Conservation (phyloP, 2,113 vertebrate species). For the Salvelinus namaycush region DNA sequence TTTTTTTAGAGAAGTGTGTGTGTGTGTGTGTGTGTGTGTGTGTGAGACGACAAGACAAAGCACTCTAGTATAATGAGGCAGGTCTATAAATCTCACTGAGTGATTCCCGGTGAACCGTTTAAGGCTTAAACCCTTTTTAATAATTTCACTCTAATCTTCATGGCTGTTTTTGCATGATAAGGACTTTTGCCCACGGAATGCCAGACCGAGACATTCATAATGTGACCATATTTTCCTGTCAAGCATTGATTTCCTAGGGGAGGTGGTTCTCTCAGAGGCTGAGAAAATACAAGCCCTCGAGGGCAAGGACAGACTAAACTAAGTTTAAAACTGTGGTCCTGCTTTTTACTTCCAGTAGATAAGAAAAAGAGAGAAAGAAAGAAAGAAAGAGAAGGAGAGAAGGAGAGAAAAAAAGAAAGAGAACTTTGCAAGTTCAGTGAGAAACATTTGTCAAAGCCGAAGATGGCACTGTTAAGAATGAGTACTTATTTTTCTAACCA, state of each 20-base stretch:
- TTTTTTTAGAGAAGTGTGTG: background rate
- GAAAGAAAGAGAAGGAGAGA: background rate
- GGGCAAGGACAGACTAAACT: conserved; percentile 29
- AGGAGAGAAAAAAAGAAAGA: too few species aligned
- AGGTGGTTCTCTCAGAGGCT: conserved; percentile 1
- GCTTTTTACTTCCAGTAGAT: background rate
- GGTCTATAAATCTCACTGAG: conserved; percentile 45
- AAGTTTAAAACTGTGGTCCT: conserved; percentile 1
- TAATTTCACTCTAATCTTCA: conserved; percentile 51
- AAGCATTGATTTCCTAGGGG: conserved; percentile 29
- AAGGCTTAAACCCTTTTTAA: conserved; percentile 41
- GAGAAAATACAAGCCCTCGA: background rate
- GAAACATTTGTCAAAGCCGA: too few species aligned
- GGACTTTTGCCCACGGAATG: conserved; percentile 21
- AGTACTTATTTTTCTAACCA: too few species aligned
- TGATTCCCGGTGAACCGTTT: conserved; percentile 32
- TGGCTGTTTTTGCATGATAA: conserved; percentile 54
- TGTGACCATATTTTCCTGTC: conserved; percentile 45
- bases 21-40: background rate
- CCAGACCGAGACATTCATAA: conserved; percentile 30
- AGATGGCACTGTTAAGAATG: too few species aligned
- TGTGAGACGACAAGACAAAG: conserved; percentile 36
- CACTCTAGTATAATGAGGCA: conserved; percentile 37
- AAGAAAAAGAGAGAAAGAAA: background rate
- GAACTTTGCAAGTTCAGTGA: too few species aligned